Base-by-base conservation (phyloP, 2,113 vertebrate species). In the Fregata magnificens region DNA sequence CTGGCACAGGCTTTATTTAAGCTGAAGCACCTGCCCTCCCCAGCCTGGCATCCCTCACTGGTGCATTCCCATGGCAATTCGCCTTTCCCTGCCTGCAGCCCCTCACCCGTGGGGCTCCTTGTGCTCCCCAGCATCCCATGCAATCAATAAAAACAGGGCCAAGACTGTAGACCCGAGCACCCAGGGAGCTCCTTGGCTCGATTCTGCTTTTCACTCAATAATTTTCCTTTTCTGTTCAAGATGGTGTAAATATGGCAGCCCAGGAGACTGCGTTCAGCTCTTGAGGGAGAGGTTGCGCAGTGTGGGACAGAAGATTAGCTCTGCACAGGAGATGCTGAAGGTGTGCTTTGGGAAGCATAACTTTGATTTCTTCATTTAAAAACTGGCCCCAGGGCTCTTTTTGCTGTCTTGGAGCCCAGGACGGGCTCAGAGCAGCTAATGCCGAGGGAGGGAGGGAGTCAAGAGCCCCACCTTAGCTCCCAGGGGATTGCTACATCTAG, bases 241-340 rank as follows among this genome's bases (percentile, higher is more conserved):
- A 3, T 29, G 5, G 12, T 8, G 40, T 32, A 61, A 52, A n/a
- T 6, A 13, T 4, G 11, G 71, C 52, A 55, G 19, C 29, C 5
- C 72, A 31, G 67, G 56, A 82, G 74, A 17, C 3, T 0, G 1
- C 3, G 24, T 38, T 13, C 56, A 90, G 32, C 42, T 62, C 71
- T 12, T 5, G 2, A 14, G 40, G 45, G 22, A 69, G 18, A 55
- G 7, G 13, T 18, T 1, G 2, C 8, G 18, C 34, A 40, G 96
- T 8, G 5, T 4, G 12, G 62, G 67, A 11, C 7, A 12, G 32
- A n/a, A 56, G 24, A 22, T 59, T 16, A 16, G 14, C 28, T 88
- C 52, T 1, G 0, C 1, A 2, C 3, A 9, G 73, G 40, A 71
- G 32, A 16, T 58, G 52, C 44, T 1, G 1, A 31, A 70, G 31